Percentiles rank a stretch among this genome's conserved stretches.
phyloP scores from a whole-genome alignment of 2,888 invertebrate species.

The Ormyrus thymus region DNA sequence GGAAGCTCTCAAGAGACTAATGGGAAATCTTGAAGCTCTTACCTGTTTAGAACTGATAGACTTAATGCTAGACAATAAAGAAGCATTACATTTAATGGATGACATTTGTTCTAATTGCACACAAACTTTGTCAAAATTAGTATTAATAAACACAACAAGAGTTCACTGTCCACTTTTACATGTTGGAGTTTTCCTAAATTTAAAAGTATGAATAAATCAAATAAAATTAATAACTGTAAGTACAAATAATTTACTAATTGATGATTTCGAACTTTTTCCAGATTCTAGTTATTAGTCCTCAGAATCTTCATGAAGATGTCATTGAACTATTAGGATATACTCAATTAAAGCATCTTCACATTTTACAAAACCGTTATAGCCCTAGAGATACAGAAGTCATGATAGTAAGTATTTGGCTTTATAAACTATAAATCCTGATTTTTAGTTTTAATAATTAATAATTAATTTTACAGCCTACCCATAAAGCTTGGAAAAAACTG shows the following conservation, averaged over 20 bases:
- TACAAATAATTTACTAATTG: conserved; percentile 10
- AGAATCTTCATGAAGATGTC: conserved; percentile 85
- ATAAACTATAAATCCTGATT: background rate
- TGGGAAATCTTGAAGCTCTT: conserved; percentile 81
- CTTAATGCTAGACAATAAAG: conserved; percentile 83
- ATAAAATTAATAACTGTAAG: too few relatives aligned
- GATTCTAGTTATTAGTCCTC: conserved; percentile 82
- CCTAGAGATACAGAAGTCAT: conserved; percentile 77
- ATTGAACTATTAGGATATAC: conserved; percentile 82
- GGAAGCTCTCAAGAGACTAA: conserved; percentile 81
- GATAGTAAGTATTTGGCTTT: conserved; percentile 73
- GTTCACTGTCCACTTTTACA: conserved; percentile 83
- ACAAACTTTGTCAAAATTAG: conserved; percentile 79
- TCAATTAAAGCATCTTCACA: conserved; percentile 81
- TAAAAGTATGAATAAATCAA: conserved; percentile 68
- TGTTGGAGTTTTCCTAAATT: conserved; percentile 84
- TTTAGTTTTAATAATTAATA: conserved; percentile 11
- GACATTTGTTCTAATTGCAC: conserved; percentile 82
- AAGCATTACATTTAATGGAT: conserved; percentile 84
- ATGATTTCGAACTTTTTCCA: conserved; percentile 62
- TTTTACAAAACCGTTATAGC: conserved; percentile 84
- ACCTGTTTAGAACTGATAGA: conserved; percentile 82
- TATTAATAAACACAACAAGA: conserved; percentile 85
- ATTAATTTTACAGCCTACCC: conserved; percentile 66
- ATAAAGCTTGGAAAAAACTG: conserved; percentile 76